phyloP scores from a whole-genome alignment of 2,888 invertebrate species.

The Ashinkailepas kermadecensis region DNA sequence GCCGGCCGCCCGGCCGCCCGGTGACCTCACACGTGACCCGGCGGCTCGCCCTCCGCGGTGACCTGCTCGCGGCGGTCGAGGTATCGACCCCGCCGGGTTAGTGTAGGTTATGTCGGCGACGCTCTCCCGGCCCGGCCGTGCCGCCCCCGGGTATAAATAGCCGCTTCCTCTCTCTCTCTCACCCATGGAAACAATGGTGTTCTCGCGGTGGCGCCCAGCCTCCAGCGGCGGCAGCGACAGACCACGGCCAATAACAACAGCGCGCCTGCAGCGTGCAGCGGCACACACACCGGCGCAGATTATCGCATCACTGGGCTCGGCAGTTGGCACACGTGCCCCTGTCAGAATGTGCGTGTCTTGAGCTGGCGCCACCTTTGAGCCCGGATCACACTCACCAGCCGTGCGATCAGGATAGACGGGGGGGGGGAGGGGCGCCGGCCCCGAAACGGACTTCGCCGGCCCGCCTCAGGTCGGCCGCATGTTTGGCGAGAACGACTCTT shows the following conservation, averaged over 20 bases:
- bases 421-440: background rate
- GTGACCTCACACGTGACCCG: background rate
- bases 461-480: background rate
- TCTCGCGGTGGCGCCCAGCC: no score
- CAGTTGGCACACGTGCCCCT: background rate
- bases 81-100: background rate
- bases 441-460: background rate
- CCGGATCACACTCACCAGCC: no score
- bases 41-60: background rate
- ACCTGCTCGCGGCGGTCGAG: background rate
- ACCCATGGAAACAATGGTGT: conserved; percentile 8
- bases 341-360: background rate
- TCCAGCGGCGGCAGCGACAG: no score
- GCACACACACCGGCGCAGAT: no score
- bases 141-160: conserved; percentile 15
- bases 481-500: background rate
- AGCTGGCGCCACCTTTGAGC: background rate
- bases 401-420: no score
- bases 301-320: background rate
- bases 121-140: background rate
- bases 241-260: no score
- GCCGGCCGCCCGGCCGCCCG: background rate
- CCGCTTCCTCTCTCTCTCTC: background rate
- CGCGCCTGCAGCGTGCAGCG: no score
- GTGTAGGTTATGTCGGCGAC: background rate